Percentiles rank a stretch among this genome's conserved stretches.
These are phyloP conservation scores for Montipora cactus DNA, from an alignment of 64 coral and sea anemone genomes.

Conservation along the genomic window DNA sequence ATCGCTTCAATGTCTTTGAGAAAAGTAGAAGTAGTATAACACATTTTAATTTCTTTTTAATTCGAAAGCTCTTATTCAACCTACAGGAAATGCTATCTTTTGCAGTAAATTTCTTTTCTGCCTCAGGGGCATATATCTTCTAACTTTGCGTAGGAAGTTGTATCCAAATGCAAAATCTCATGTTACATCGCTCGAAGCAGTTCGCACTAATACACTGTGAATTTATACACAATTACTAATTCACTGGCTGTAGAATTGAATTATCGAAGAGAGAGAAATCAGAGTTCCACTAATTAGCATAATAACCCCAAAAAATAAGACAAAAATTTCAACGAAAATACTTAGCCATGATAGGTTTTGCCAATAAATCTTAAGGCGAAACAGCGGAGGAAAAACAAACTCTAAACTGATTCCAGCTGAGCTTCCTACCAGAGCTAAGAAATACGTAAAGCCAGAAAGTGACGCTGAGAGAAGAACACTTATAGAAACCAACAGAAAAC, in stretches of 20 bases:
- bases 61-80: no score
- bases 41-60: no score
- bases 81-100: no score
- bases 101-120: no score
- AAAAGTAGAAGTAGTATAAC: no score
- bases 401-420: conserved; percentile 85
- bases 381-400: conserved; percentile 91
- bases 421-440: conserved; percentile 85
- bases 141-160: no score
- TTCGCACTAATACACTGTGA: background rate
- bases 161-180: no score
- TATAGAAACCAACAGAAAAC: conserved; percentile 51
- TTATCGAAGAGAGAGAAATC: conserved; percentile 60
- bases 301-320: conserved; percentile 66
- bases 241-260: conserved; percentile 1
- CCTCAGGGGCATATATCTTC: no score
- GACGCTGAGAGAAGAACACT: conserved; percentile 77
- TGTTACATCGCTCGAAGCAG: no score
- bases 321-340: conserved; percentile 59
- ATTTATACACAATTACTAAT: background rate
- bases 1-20: no score
- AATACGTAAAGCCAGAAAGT: conserved; percentile 72
- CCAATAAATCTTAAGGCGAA: conserved; percentile 88
- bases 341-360: conserved; percentile 68
- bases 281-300: conserved; percentile 71